Conservation (phyloP, 2,888 invertebrate genomes). For the Xestia rhomboidea region DNA sequence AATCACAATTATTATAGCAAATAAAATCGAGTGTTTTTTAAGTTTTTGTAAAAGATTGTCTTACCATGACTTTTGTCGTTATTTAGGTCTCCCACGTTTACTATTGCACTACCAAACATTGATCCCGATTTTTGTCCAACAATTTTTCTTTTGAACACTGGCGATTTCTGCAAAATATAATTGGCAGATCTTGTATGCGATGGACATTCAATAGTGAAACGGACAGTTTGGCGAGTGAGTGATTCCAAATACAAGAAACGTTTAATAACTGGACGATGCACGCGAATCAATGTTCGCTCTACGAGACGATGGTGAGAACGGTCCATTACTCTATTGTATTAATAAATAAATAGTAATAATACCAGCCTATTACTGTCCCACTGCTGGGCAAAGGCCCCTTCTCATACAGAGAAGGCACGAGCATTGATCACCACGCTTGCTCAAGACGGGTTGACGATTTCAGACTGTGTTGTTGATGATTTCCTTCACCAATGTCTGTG, state of each 20-base stretch:
- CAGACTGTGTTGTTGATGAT: too few relatives aligned
- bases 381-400: too few relatives aligned
- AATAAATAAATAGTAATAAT: too few relatives aligned
- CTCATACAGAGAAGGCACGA: too few relatives aligned
- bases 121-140: conserved; percentile 45
- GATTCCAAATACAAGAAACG: background rate
- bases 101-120: conserved; percentile 71
- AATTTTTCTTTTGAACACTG: conserved; percentile 51
- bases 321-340: background rate
- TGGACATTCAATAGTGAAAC: background rate
- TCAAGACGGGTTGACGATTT: too few relatives aligned
- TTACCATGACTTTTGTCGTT: conserved; percentile 70
- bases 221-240: background rate
- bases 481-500: too few relatives aligned
- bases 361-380: too few relatives aligned
- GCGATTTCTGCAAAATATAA: conserved; percentile 46
- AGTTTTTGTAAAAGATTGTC: background rate
- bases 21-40: background rate
- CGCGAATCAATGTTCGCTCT: background rate
- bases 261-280: background rate
- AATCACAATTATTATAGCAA: background rate
- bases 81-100: conserved; percentile 70
- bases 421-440: too few relatives aligned
- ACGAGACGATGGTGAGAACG: background rate
- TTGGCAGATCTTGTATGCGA: background rate